A percentile compares a stretch with the other conserved stretches of the same genome.
These are phyloP conservation scores for Hippoglossus hippoglossus DNA, from an alignment of 2,797 vertebrate species.

Conservation along the genomic window DNA sequence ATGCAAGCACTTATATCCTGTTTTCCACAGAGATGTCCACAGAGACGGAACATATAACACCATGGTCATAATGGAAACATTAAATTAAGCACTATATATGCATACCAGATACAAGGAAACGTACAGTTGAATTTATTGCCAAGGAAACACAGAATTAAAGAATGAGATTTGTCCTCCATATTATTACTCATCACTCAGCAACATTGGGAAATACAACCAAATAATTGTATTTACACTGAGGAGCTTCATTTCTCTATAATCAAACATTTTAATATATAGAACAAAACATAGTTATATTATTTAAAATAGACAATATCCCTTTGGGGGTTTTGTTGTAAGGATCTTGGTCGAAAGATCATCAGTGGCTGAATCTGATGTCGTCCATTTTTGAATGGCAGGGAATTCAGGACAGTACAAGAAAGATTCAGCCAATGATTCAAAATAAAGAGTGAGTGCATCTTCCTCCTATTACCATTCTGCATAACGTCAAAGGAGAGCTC, in stretches of 20 bases:
- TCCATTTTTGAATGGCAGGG: neutral
- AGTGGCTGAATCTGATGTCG: slow-evolving; percentile 5
- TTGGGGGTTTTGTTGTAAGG: no score
- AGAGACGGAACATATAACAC: slow-evolving; percentile 53
- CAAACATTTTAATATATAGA: neutral
- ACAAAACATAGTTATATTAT: neutral
- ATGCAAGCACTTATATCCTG: slow-evolving; percentile 50
- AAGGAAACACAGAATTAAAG: slow-evolving; percentile 45
- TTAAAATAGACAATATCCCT: slow-evolving; percentile 4
- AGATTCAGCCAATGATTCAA: neutral
- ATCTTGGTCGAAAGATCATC: neutral
- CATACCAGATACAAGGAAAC: slow-evolving; percentile 56
- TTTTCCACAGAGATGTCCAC: slow-evolving; percentile 58
- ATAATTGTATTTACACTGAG: slow-evolving; percentile 49
- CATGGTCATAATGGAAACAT: slow-evolving; percentile 64
- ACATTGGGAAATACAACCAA: slow-evolving; percentile 28
- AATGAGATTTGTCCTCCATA: slow-evolving; percentile 24
- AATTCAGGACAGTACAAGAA: neutral
- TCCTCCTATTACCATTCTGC: neutral
- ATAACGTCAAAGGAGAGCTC: slow-evolving; percentile 5
- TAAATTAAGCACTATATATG: slow-evolving; percentile 66
- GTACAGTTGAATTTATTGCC: slow-evolving; percentile 40
- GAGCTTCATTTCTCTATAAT: slow-evolving; percentile 7
- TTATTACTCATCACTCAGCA: slow-evolving; percentile 37
- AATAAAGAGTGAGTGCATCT: slow-evolving; percentile 14